Evolutionary conservation across 2,888 invertebrate species (phyloP).

Genomic region (Trichogramma evanescens): DNA sequence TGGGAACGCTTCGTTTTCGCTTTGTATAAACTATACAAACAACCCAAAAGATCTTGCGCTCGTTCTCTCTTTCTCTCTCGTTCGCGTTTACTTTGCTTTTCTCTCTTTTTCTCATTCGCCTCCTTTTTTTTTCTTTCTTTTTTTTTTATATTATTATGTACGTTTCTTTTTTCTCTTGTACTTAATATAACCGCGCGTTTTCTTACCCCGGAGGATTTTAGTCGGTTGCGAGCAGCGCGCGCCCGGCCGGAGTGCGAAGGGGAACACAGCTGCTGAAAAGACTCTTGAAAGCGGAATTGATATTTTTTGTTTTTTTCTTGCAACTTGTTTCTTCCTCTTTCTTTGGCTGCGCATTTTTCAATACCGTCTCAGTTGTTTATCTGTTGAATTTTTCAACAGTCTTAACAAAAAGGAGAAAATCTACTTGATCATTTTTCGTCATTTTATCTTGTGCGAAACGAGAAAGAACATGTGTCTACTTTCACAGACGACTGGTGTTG

Average conservation of each 20-base stretch:
- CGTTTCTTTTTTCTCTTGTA: not conserved
- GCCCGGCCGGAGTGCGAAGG: not conserved
- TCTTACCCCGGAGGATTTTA: not conserved
- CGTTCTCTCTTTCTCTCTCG: constrained; percentile 7
- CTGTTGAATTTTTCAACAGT: no score
- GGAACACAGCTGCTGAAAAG: constrained; percentile 2
- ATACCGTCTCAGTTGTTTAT: no score
- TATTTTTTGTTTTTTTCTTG: constrained; percentile 16
- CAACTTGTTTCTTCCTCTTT: constrained; percentile 8
- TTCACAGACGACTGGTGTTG: no score
- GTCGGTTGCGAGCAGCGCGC: not conserved
- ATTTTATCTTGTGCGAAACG: no score
- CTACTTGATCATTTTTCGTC: no score
- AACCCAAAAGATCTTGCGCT: not conserved
- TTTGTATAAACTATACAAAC: not conserved
- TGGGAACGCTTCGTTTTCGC: constrained; percentile 14
- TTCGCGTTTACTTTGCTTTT: constrained; percentile 20
- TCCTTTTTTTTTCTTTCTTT: constrained; percentile 21
- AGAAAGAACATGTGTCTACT: no score
- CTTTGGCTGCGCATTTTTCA: not conserved
- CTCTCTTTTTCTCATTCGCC: not conserved
- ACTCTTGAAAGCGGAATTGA: constrained; percentile 13
- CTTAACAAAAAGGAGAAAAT: no score
- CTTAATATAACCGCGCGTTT: not conserved
- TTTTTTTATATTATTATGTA: constrained; percentile 3